Conservation (phyloP, 64 coral and sea anemone species). For the Stylophora pistillata region DNA sequence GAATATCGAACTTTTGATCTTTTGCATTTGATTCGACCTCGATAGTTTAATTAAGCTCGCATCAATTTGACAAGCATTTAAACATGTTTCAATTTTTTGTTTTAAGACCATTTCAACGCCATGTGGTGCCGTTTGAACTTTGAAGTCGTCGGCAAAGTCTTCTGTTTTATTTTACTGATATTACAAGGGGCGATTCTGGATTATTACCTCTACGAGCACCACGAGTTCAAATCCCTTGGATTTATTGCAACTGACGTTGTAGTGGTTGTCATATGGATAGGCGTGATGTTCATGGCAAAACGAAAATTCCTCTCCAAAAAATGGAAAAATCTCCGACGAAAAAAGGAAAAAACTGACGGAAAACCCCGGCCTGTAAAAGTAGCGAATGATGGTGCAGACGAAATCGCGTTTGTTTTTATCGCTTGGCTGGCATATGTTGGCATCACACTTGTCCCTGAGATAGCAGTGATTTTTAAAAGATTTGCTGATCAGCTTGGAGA, state of each 20-base stretch:
- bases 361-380: neutral
- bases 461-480: conserved; percentile 87
- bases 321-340: neutral
- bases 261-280: conserved; percentile 64
- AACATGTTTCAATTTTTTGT: neutral
- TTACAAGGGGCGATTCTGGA: conserved; percentile 81
- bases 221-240: conserved; percentile 47
- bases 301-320: conserved; percentile 15
- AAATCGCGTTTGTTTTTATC: conserved; percentile 82
- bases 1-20: too few relatives aligned
- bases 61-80: too few relatives aligned
- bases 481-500: conserved; percentile 84
- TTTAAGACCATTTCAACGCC: neutral
- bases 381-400: conserved; percentile 57
- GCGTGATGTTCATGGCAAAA: conserved; percentile 69
- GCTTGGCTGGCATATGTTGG: conserved; percentile 85
- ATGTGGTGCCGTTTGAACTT: conserved; percentile 42
- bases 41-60: too few relatives aligned
- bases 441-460: conserved; percentile 83
- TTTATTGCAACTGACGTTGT: conserved; percentile 81
- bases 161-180: conserved; percentile 66
- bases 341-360: conserved; percentile 47
- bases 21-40: too few relatives aligned
- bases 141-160: conserved; percentile 65
- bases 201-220: conserved; percentile 58